Evolutionary conservation across 2,888 invertebrate species (phyloP).

Genomic region (Cotesia congregata): DNA sequence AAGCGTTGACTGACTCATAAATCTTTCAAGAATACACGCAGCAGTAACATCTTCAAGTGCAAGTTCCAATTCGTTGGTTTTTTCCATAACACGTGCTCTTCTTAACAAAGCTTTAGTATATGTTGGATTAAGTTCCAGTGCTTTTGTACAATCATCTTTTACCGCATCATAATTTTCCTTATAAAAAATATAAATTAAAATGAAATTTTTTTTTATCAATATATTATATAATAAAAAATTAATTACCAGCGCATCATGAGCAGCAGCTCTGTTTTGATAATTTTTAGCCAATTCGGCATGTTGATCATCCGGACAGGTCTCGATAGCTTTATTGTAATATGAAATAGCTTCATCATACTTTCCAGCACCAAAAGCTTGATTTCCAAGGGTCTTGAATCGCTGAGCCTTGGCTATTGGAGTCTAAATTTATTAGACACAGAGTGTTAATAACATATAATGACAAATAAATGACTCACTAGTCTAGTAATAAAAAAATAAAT

Average conservation of each 20-base stretch:
- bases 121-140: conserved; percentile 85
- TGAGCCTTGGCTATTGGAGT: conserved; percentile 82
- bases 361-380: conserved; percentile 85
- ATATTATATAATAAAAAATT: no score
- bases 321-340: conserved; percentile 93
- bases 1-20: conserved; percentile 85
- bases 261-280: conserved; percentile 96
- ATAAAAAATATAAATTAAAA: not conserved
- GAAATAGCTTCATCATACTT: conserved; percentile 93
- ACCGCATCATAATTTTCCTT: conserved; percentile 85
- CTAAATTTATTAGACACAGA: conserved; percentile 53
- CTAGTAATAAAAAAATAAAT: not conserved
- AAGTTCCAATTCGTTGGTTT: conserved; percentile 82
- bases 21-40: conserved; percentile 91
- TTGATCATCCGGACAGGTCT: conserved; percentile 84
- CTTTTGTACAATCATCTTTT: conserved; percentile 88
- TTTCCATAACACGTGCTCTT: conserved; percentile 87
- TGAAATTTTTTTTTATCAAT: not conserved
- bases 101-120: conserved; percentile 91
- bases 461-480: not conserved
- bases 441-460: conserved; percentile 23
- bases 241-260: conserved; percentile 86
- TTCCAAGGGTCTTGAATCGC: conserved; percentile 89
- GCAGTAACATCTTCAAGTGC: conserved; percentile 94
- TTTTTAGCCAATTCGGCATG: conserved; percentile 87